Evolutionary conservation across 2,113 vertebrate genomes (phyloP).

Genomic region (Peromyscus polionotus): DNA sequence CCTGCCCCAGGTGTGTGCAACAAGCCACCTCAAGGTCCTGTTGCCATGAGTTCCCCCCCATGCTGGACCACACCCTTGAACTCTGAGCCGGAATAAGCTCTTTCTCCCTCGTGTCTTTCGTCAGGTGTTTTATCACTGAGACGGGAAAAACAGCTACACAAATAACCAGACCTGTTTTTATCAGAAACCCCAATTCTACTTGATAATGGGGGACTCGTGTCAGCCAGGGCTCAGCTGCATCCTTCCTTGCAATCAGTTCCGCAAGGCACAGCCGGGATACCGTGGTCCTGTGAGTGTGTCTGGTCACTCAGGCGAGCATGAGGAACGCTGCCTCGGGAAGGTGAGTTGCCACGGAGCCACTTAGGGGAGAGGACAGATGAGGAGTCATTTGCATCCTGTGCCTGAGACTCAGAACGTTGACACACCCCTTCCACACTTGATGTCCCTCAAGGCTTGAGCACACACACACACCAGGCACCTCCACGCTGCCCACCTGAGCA

Average conservation of each 20-base stretch:
- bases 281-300: not conserved
- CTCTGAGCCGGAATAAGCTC: not conserved
- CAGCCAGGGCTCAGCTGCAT: not conserved
- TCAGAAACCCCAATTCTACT: not conserved
- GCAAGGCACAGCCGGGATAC: rapidly evolving
- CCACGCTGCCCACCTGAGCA: not conserved
- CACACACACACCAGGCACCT: too few relatives aligned
- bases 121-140: not conserved
- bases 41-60: not conserved
- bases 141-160: not conserved
- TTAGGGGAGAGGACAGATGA: not conserved
- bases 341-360: not conserved
- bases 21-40: not conserved
- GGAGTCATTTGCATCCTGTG: not conserved
- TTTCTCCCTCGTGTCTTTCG: not conserved
- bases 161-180: not conserved
- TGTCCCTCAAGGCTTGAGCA: not conserved
- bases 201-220: not conserved
- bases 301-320: not conserved
- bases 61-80: not conserved
- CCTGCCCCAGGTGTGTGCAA: not conserved
- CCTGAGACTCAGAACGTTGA: not conserved
- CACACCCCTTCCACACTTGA: not conserved
- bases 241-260: not conserved
- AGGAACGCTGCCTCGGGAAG: not conserved